Percentiles rank a stretch among this genome's conserved stretches.
Conservation (phyloP, 2,113 vertebrate genomes). For the Microtus richardsoni region DNA sequence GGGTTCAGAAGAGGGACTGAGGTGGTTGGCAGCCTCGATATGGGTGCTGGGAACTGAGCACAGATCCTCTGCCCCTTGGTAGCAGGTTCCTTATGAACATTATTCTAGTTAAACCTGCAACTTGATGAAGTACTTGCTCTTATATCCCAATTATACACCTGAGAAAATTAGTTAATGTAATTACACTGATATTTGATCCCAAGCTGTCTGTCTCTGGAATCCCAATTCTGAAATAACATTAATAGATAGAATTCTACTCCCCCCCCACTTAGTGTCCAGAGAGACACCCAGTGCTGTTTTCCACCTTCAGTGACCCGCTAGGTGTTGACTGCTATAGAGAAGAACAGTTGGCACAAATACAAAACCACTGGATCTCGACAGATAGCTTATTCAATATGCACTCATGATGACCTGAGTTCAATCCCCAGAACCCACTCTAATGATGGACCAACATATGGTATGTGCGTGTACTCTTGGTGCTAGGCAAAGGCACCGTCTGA, state of each 20-base stretch:
- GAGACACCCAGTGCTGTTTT: neutral
- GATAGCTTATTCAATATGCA: neutral
- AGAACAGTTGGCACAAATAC: neutral
- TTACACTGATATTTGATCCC: neutral
- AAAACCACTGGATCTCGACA: neutral
- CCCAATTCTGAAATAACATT: neutral
- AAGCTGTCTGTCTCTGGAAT: neutral
- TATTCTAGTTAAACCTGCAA: slow-evolving; percentile 21
- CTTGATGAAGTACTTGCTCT: neutral
- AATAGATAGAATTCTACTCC: neutral
- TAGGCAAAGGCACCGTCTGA: neutral
- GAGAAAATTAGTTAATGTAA: neutral
- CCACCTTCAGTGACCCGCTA: neutral
- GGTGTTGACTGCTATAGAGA: neutral
- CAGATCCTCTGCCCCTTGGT: neutral
- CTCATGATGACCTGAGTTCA: neutral
- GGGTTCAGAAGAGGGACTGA: neutral
- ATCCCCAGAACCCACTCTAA: neutral
- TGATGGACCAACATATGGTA: neutral
- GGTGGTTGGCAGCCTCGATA: neutral
- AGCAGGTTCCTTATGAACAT: neutral
- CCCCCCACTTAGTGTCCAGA: neutral
- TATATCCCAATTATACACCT: neutral
- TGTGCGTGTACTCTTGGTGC: no score
- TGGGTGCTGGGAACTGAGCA: neutral